phyloP scores from a whole-genome alignment of 2,888 invertebrate genomes.

The Unio delphinus region DNA sequence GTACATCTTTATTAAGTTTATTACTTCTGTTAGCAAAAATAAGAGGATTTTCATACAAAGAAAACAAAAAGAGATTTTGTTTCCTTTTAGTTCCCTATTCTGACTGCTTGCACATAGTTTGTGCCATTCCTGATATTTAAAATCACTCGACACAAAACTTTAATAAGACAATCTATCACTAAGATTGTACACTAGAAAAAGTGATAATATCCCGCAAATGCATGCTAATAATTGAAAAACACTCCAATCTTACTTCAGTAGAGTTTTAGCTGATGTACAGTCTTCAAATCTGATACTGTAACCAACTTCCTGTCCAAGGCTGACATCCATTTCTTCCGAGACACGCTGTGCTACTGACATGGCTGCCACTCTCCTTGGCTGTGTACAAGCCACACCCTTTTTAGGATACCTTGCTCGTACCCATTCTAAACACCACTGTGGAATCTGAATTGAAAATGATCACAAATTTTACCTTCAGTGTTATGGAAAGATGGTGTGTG shows the following conservation, averaged over 20 bases:
- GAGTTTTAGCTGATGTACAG: constrained; percentile 93
- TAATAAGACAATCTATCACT: no score
- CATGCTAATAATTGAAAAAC: not conserved
- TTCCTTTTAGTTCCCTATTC: no score
- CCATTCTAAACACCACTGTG: constrained; percentile 84
- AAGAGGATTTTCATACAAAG: no score
- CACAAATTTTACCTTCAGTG: not conserved
- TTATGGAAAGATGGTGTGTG: not conserved
- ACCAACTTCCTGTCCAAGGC: constrained; percentile 90
- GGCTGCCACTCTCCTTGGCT: constrained; percentile 96
- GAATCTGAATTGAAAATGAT: constrained; percentile 77
- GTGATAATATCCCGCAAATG: no score
- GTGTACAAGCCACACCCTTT: constrained; percentile 94
- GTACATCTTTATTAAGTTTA: no score
- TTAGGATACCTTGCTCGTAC: constrained; percentile 68
- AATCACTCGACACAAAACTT: no score
- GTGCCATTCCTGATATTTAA: no score
- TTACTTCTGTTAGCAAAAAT: no score
- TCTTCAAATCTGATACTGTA: constrained; percentile 99
- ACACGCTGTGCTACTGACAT: constrained; percentile 99
- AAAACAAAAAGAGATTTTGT: no score
- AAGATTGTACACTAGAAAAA: no score
- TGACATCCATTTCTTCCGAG: constrained; percentile 99
- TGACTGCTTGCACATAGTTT: no score
- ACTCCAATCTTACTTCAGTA: constrained; percentile 82